Percentiles rank a stretch among this genome's conserved stretches.
These are phyloP conservation scores for Lampropteryx suffumata DNA, from an alignment of 2,888 invertebrate genomes.

Conservation along the genomic window DNA sequence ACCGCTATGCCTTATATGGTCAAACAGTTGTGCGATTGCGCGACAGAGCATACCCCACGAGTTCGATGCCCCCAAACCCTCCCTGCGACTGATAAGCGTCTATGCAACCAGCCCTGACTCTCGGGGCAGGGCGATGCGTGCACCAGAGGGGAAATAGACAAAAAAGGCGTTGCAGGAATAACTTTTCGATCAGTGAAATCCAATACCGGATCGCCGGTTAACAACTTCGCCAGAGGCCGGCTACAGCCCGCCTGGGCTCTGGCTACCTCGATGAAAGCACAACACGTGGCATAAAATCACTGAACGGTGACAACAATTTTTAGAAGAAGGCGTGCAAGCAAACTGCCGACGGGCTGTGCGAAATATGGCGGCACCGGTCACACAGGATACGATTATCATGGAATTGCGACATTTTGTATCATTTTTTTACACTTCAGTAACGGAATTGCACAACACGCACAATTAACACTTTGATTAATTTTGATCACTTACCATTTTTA, in stretches of 20 bases:
- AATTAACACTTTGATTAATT: constrained; percentile 66
- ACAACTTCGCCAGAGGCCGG: constrained; percentile 39
- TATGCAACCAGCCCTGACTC: constrained; percentile 20
- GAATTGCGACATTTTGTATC: constrained; percentile 52
- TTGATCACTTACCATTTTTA: constrained; percentile 81
- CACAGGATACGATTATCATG: constrained; percentile 55
- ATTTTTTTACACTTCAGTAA: constrained; percentile 46
- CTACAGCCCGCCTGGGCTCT: constrained; percentile 34
- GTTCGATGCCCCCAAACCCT: constrained; percentile 73
- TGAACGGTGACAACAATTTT: constrained; percentile 77
- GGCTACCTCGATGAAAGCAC: constrained; percentile 53
- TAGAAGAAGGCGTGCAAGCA: constrained; percentile 79
- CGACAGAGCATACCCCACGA: constrained; percentile 68
- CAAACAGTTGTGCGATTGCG: constrained; percentile 76
- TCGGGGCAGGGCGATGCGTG: constrained; percentile 15
- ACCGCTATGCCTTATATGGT: constrained; percentile 77
- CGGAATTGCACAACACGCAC: constrained; percentile 56
- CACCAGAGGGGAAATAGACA: constrained; percentile 49
- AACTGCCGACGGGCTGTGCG: constrained; percentile 73
- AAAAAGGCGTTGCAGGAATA: constrained; percentile 76
- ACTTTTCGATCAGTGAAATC: constrained; percentile 77
- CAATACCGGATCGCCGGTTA: constrained; percentile 64
- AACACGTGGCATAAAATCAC: constrained; percentile 81
- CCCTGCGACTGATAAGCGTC: constrained; percentile 52
- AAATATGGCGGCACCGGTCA: constrained; percentile 82